Base-by-base conservation (phyloP, 2,797 vertebrate genomes). In the Poeciliopsis paucimaculata region DNA sequence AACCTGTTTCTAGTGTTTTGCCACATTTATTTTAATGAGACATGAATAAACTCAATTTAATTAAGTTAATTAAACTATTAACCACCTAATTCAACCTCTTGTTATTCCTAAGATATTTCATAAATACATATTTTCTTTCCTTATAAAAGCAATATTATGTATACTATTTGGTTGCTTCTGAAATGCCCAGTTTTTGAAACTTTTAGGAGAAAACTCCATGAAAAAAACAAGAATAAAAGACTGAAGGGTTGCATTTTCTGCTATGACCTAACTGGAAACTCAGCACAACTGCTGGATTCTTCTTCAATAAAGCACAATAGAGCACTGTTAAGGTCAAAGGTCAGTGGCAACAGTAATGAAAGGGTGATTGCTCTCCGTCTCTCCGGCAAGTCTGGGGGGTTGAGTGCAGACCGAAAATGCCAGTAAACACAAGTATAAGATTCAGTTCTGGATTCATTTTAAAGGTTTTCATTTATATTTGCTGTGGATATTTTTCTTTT, bases 291-390 rank as follows among this genome's bases (percentile, higher is more conserved):
- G 70, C 3, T 34, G 36, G 31, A 18, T 45, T 39, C 53, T 39
- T 34, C 79, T 62, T 47, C 23, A 23, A 3, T 74, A 70, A 73
- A 73, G 72, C 66, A 16, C 80, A 78, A 43, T 9, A 0, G 60
- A 64, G 31, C 15, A 64, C 3, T n/a, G 28, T 31, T 70, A 72
- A 85, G 85, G 83, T 88, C 84, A 86, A 55, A 86, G 85, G 77
- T 82, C 80, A 76, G 57, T 2, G 55, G 55, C 72, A 77, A 85
- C 28, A 15, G 66, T 76, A n/a, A 74, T 36, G 71, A 64, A 76
- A 34, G 80, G 72, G 43, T 55, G 74, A 72, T 34, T 75, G 45
- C 26, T 0, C 73, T 79, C 46, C 66, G 9, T 55, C 55, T 66
- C 34, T 64, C 60, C 3, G 16, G 72, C 26, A 5, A 77, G 46